These are phyloP conservation scores for Alligator mississippiensis DNA, from an alignment of 2,113 vertebrate species.

Conservation along the genomic window DNA sequence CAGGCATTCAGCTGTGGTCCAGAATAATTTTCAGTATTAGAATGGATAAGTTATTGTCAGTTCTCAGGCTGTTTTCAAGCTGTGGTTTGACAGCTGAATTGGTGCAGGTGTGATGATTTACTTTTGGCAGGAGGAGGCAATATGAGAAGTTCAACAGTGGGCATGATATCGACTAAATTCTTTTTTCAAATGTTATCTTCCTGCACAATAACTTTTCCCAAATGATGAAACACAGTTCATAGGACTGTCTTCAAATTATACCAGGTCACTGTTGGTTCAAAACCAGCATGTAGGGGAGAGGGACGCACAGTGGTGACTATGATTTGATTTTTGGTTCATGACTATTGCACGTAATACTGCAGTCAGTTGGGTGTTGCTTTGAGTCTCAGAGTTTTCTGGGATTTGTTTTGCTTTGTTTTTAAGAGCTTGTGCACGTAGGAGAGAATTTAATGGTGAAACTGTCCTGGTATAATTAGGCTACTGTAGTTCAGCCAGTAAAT, in stretches of 20 bases:
- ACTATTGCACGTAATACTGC: not conserved
- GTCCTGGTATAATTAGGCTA: not conserved
- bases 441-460: not conserved
- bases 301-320: not conserved
- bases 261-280: not conserved
- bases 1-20: not conserved
- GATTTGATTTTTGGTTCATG: not conserved
- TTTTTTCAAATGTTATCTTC: not conserved
- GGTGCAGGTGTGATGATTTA: not conserved
- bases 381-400: too few species aligned
- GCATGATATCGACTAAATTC: not conserved
- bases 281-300: not conserved
- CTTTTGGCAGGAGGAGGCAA: constrained; percentile 26
- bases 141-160: not conserved
- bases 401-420: not conserved
- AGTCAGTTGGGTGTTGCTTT: not conserved
- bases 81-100: not conserved
- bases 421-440: not conserved
- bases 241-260: rapidly evolving
- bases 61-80: rapidly evolving
- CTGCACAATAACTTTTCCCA: not conserved
- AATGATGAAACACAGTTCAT: not conserved
- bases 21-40: not conserved
- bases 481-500: not conserved
- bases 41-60: not conserved